A percentile compares a stretch with the other conserved stretches of the same genome.
These are phyloP conservation scores for Macropus fuliginosus DNA, from an alignment of 2,797 vertebrate species.

Conservation along the genomic window DNA sequence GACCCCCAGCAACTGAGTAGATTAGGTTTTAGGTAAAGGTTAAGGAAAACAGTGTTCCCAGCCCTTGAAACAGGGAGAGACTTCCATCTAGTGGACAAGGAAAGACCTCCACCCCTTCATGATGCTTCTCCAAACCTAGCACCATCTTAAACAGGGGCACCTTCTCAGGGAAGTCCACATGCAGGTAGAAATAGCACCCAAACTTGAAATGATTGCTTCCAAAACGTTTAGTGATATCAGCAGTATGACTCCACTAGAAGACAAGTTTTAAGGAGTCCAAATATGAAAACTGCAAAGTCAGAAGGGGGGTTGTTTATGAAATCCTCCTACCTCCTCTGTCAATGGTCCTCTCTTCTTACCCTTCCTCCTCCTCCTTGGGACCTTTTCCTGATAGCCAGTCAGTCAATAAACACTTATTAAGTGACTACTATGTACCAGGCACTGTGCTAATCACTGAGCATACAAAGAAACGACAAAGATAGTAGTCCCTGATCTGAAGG, in stretches of 20 bases:
- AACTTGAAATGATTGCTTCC: background rate
- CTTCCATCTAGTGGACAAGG: background rate
- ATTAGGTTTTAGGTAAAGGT: background rate
- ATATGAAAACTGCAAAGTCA: background rate
- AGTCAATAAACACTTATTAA: background rate
- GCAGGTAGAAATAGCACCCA: background rate
- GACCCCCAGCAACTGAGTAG: background rate
- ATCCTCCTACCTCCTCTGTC: background rate
- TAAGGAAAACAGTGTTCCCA: background rate
- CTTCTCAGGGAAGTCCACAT: background rate
- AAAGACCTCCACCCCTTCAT: background rate
- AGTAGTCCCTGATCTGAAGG: background rate
- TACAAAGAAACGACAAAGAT: background rate
- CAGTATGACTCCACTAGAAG: background rate
- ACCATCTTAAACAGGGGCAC: background rate
- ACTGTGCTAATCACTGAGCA: background rate
- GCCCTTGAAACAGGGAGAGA: background rate
- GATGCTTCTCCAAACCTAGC: background rate
- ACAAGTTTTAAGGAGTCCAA: background rate
- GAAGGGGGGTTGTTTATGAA: background rate
- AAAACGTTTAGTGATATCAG: background rate
- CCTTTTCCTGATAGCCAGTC: background rate
- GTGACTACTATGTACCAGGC: background rate
- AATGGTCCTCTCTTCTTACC: background rate
- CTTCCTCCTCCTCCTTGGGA: background rate